Evolutionary conservation across 2,113 vertebrate genomes (phyloP).

Genomic region (Poeciliopsis turrubarensis): DNA sequence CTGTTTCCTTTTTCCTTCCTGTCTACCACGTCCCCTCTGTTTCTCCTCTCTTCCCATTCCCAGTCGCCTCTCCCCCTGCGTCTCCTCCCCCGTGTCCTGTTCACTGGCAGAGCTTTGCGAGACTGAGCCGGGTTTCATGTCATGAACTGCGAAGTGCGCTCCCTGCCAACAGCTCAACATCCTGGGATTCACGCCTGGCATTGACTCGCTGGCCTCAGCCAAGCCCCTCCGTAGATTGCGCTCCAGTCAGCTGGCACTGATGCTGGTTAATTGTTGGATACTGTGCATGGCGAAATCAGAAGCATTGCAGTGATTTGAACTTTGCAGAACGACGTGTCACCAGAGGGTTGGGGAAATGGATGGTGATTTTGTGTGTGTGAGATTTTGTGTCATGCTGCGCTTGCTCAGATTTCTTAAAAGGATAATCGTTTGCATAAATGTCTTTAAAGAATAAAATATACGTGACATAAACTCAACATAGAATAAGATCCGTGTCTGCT

Average conservation of each 20-base stretch:
- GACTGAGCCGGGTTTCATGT: constrained; percentile 30
- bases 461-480: not conserved
- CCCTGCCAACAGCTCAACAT: constrained; percentile 57
- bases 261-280: constrained; percentile 57
- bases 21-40: not conserved
- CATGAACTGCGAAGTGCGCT: constrained; percentile 36
- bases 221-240: constrained; percentile 53
- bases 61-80: constrained; percentile 5
- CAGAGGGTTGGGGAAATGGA: constrained; percentile 16
- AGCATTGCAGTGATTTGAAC: constrained; percentile 52
- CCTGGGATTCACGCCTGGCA: constrained; percentile 59
- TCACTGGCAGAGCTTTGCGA: constrained; percentile 43
- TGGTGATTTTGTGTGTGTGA: constrained; percentile 30
- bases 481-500: not conserved
- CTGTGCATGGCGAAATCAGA: constrained; percentile 66
- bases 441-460: not conserved
- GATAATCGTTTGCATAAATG: not conserved
- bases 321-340: constrained; percentile 56
- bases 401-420: not conserved
- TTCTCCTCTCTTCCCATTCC: not conserved
- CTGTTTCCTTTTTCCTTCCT: constrained; percentile 3
- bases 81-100: constrained; percentile 9
- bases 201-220: constrained; percentile 35
- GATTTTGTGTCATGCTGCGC: constrained; percentile 20
- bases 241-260: constrained; percentile 61